Base-by-base conservation (phyloP, 1,140 invertebrate species). In the Scaptomyza montana region DNA sequence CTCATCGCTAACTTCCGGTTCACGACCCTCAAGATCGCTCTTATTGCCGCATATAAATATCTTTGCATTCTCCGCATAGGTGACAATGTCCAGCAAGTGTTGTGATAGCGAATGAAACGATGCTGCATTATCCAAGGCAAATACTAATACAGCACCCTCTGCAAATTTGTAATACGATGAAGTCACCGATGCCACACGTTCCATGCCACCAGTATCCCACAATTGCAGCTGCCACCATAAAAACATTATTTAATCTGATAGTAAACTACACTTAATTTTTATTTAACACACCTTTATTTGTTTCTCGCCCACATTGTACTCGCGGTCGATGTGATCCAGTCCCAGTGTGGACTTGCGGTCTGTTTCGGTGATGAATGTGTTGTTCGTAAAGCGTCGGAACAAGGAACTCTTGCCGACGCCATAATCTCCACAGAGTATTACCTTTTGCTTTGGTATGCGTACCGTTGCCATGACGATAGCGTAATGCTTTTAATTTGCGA, bases 181-280 rank as follows among this genome's bases (percentile, higher is more conserved):
- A 2, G 97, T 98, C 8, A 98, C 96, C n/a, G 96, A 97, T 28
- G 97, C 97, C 41, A 98, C 97, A 91, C 97, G 94, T 93, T 98
- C 97, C 96, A 98, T 97, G 66, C 97, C 97, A 79, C 97, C 97
- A 47, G 97, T 98, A 86, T 98, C 97, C 97, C 97, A 98, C 78
- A 98, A 92, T 93, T 98, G 97, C 46, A 98, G 92, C 97, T 98
- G 28, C 9, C 12, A 28, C 30, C 7, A 45, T n/a, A 54, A 25
- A 49, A 30, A 8, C 0, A 19, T 9, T 3, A 33, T 13, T 25
- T 2, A 61, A 30, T 21, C 49, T 6, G 25, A 10, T n/a, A 6
- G n/a, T 13, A 8, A 57, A 2, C 1, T 6, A 16, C 16, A 16
- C 16, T 16, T 16, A n/a, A n/a, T n/a, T n/a, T n/a, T n/a, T n/a